These are phyloP conservation scores for Leptonema lineaticorne DNA, from an alignment of 1,140 invertebrate genomes.

Conservation along the genomic window DNA sequence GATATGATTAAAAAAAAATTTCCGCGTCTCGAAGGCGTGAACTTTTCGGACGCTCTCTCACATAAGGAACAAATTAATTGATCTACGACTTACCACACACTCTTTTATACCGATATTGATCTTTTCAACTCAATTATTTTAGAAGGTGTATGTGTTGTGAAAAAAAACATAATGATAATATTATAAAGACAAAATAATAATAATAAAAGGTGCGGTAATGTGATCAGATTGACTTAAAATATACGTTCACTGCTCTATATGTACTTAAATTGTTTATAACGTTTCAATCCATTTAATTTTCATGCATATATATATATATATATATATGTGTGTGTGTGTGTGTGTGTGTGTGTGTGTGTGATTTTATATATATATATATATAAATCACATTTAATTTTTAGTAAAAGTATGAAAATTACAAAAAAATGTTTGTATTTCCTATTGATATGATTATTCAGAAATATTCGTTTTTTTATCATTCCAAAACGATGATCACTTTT, in stretches of 20 bases:
- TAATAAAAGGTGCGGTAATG: conserved; percentile 11
- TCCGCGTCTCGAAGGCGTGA: too few species aligned
- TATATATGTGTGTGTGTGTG: neutral
- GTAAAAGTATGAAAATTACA: too few species aligned
- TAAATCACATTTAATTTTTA: conserved; percentile 9
- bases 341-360: neutral
- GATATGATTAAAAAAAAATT: too few species aligned
- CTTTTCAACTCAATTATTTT: conserved; percentile 25
- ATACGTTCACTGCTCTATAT: neutral
- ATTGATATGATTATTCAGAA: too few species aligned
- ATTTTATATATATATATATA: too few species aligned
- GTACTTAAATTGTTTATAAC: neutral
- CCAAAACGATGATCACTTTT: too few species aligned
- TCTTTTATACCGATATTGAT: conserved; percentile 14
- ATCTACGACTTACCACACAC: conserved; percentile 16
- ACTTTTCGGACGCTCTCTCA: too few species aligned
- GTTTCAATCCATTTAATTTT: neutral
- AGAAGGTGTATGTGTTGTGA: too few species aligned
- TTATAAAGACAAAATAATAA: neutral
- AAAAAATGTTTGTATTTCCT: too few species aligned
- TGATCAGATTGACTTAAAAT: conserved; percentile 16
- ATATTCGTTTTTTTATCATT: too few species aligned
- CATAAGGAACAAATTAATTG: conserved; percentile 21
- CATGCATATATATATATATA: neutral
- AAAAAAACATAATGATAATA: neutral